Base-by-base conservation (phyloP, 2,797 vertebrate genomes). In the Enoplosus armatus region DNA sequence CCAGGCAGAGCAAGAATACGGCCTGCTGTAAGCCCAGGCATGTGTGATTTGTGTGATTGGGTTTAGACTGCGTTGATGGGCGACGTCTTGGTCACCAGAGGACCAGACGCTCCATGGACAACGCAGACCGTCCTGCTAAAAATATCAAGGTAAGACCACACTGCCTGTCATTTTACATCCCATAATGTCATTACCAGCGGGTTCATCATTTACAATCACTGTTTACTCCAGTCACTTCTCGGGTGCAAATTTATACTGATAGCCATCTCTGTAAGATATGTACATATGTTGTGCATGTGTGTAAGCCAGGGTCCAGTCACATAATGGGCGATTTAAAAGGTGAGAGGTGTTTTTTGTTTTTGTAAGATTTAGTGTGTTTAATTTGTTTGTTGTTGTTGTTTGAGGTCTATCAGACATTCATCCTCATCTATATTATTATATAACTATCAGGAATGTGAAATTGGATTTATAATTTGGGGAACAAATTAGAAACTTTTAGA, bases 41-140 rank as follows among this genome's bases (percentile, higher is more conserved):
- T 92, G 88, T 87, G 84, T 87, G 88, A 87, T 91, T 80, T 88
- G 84, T 88, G 85, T 86, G 90, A 90, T 79, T 83, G 79, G 89
- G 85, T 90, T 93, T 83, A 89, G 84, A 69, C 75, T 4, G 54
- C 2, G 27, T 54, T 83, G 81, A 85, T 80, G 33, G 71, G 61
- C 64, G 35, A 72, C 50, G 29, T 77, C 54, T 79, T 77, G 85
- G 79, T 84, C 72, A 54, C 56, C n/a, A 12, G 65, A 80, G 72
- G 70, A 86, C 82, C 79, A 77, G 78, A 77, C 54, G 7, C 68
- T 77, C 56, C 26, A 39, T 9, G 74, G 79, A 84, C 39, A 27
- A 79, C 10, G 0, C 31, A 54, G 35, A 53, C 79, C 16, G 27
- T 48, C 79, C 78, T 47, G 75, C 67, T 80, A 45, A 84, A 74